Conservation (phyloP, 2,113 vertebrate species). For the Carassius gibelio region DNA sequence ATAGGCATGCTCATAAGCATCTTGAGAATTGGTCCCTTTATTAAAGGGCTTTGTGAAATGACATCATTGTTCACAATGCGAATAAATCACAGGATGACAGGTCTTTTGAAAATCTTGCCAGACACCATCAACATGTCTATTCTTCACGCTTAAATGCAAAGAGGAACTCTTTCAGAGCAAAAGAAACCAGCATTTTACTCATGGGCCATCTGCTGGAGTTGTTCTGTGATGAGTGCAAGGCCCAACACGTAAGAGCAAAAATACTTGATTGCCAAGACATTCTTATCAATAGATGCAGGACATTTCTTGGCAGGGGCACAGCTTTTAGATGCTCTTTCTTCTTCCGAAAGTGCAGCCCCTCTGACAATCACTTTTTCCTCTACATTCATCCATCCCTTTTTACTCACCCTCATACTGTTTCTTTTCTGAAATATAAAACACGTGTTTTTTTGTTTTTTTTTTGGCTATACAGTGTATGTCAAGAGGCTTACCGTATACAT, state of each 20-base stretch:
- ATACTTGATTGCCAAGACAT: background rate
- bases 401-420: no score
- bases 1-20: no score
- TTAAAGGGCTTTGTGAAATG: background rate
- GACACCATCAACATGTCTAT: background rate
- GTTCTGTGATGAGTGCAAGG: background rate
- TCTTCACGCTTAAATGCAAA: background rate
- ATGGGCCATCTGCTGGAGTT: background rate
- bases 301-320: background rate
- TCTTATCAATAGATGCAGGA: background rate
- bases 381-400: background rate
- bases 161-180: background rate
- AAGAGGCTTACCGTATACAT: background rate
- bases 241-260: background rate
- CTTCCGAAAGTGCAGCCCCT: background rate
- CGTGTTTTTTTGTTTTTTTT: background rate
- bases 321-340: background rate
- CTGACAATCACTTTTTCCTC: background rate
- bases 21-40: no score
- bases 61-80: background rate
- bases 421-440: no score
- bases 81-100: background rate
- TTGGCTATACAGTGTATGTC: background rate
- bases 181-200: background rate
- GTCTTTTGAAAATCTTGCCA: background rate